Evolutionary conservation across 2,797 vertebrate genomes (phyloP).

Genomic region (Myiothlypis chrysogaster): DNA sequence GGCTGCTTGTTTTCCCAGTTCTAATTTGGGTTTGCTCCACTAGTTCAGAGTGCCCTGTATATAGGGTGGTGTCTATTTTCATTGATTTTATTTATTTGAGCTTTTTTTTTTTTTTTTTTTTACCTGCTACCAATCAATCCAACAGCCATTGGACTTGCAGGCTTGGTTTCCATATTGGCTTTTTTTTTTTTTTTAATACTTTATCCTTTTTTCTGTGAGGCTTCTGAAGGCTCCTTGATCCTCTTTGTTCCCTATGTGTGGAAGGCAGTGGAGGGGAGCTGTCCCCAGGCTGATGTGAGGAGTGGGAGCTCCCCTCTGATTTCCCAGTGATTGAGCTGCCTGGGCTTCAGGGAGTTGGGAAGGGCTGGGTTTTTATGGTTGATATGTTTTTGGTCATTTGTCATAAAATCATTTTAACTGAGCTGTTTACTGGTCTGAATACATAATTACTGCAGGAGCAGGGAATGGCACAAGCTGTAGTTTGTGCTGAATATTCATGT

Average conservation of each 20-base stretch:
- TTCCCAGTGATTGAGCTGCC: conserved; percentile 73
- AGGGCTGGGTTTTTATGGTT: conserved; percentile 69
- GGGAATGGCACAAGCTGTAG: background rate
- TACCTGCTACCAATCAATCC: background rate
- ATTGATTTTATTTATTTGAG: background rate
- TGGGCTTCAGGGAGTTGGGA: conserved; percentile 66
- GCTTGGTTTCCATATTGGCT: background rate
- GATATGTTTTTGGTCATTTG: conserved; percentile 75
- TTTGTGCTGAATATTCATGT: background rate
- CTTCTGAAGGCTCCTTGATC: background rate
- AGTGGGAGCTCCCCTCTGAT: conserved; percentile 14
- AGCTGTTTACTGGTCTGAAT: conserved; percentile 73
- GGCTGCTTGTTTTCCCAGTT: background rate
- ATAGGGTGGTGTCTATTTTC: background rate
- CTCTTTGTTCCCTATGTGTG: background rate
- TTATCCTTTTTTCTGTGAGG: background rate
- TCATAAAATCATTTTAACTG: conserved; percentile 75
- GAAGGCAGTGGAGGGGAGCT: conserved; percentile 38
- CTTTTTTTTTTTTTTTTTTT: background rate
- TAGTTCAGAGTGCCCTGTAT: background rate
- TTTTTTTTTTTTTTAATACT: background rate
- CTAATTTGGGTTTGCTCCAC: background rate
- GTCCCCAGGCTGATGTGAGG: background rate
- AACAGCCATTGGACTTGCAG: background rate
- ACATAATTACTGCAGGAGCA: conserved; percentile 73